These are phyloP conservation scores for Orestias chungarensis DNA, from an alignment of 2,797 vertebrate species.

Conservation along the genomic window DNA sequence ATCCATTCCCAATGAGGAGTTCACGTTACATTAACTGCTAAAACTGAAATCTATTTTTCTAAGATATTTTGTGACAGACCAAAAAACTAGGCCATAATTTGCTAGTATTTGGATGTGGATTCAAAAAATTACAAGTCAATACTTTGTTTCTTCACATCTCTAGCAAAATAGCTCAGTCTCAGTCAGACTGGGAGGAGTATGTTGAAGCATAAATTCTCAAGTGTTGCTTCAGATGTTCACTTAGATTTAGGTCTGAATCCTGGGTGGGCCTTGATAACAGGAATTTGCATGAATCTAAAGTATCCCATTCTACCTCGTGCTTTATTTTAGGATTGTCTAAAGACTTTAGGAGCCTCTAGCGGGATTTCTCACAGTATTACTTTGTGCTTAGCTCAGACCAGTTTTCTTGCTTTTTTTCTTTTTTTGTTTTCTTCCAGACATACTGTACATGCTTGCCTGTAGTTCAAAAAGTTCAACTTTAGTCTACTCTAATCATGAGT, in stretches of 20 bases:
- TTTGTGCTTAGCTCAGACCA: not conserved
- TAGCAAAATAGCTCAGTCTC: not conserved
- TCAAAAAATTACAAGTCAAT: not conserved
- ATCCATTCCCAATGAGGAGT: not conserved
- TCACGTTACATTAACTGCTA: not conserved
- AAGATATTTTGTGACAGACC: not conserved
- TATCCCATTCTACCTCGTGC: not conserved
- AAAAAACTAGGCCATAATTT: not conserved
- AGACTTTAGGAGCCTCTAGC: not conserved
- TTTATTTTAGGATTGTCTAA: not conserved
- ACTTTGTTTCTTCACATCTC: not conserved
- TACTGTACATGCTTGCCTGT: too few relatives aligned
- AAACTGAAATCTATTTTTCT: not conserved
- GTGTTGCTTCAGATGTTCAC: not conserved
- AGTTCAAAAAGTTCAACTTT: too few relatives aligned
- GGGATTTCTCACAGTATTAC: not conserved
- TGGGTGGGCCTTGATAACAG: not conserved
- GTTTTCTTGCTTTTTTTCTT: not conserved
- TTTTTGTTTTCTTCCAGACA: too few relatives aligned
- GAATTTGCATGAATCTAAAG: not conserved
- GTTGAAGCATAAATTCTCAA: not conserved
- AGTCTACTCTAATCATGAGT: too few relatives aligned
- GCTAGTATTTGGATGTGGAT: not conserved
- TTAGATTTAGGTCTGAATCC: not conserved
- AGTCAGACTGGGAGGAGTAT: not conserved